Conservation (phyloP, 2,888 invertebrate genomes). For the Tuberolachnus salignus region DNA sequence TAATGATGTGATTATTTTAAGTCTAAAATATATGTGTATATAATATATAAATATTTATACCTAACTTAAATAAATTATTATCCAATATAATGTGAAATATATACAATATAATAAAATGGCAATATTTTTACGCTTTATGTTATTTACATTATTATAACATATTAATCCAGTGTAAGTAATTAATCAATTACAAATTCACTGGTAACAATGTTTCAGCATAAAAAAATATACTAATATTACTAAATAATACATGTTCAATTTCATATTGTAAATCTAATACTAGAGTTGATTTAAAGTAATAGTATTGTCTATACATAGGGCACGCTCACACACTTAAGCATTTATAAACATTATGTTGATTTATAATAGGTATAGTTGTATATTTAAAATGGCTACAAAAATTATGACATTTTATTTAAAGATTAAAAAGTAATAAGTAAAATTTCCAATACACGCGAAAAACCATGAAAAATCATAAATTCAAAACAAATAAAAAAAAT, state of each 20-base stretch:
- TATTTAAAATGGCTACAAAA: slow-evolving; percentile 45
- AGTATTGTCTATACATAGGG: slow-evolving; percentile 50
- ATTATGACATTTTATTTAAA: slow-evolving; percentile 33
- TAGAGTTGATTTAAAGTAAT: slow-evolving; percentile 44
- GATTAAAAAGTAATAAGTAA: slow-evolving; percentile 33
- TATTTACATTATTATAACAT: slow-evolving; percentile 54
- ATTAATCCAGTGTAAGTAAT: slow-evolving; percentile 43
- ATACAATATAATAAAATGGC: slow-evolving; percentile 48
- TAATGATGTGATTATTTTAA: slow-evolving; percentile 47
- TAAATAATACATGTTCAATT: slow-evolving; percentile 25
- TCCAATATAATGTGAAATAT: slow-evolving; percentile 38
- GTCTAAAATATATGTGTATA: slow-evolving; percentile 19
- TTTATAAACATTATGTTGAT: slow-evolving; percentile 30
- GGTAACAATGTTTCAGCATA: slow-evolving; percentile 51
- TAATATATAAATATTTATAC: slow-evolving; percentile 2
- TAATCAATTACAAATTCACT: slow-evolving; percentile 22
- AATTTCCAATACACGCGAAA: slow-evolving; percentile 52
- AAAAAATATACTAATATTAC: slow-evolving; percentile 55
- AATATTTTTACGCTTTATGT: slow-evolving; percentile 36
- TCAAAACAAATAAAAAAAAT: slow-evolving; percentile 21
- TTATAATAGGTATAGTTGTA: slow-evolving; percentile 34
- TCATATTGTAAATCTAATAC: slow-evolving; percentile 33
- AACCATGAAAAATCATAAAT: slow-evolving; percentile 40
- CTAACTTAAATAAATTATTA: slow-evolving; percentile 44
- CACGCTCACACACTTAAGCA: slow-evolving; percentile 53